A percentile compares a stretch with the other conserved stretches of the same genome.
Evolutionary conservation across 2,888 invertebrate species (phyloP).

Genomic region (Crossocerus cetratus): DNA sequence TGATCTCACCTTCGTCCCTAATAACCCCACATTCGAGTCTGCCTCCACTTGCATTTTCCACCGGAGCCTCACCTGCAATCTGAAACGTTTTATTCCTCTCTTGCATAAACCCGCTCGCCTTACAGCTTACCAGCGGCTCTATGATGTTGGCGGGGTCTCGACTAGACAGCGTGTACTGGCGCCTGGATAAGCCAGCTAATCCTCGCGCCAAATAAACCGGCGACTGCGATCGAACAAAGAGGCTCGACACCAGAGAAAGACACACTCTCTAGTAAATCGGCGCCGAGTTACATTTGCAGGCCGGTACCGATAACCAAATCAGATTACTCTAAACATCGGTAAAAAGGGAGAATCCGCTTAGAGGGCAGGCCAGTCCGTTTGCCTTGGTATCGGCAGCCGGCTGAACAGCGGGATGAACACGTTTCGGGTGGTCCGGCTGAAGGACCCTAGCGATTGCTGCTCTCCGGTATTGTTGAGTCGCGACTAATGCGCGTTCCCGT

Average conservation of each 20-base stretch:
- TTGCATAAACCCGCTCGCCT: no score
- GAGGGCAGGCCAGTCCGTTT: not conserved
- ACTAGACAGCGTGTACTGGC: no score
- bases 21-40: no score
- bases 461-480: slow-evolving; percentile 49
- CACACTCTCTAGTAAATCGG: not conserved
- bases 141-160: no score
- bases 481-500: slow-evolving; percentile 43
- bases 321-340: not conserved
- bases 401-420: slow-evolving; percentile 11
- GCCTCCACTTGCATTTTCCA: no score
- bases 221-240: not conserved
- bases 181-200: not conserved
- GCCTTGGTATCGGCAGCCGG: no score
- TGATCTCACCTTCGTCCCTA: no score
- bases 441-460: slow-evolving; percentile 6
- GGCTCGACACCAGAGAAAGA: slow-evolving; percentile 2
- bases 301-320: not conserved
- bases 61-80: no score
- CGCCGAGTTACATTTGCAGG: not conserved
- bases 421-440: slow-evolving; percentile 21
- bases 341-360: not conserved
- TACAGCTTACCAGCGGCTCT: no score
- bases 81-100: no score
- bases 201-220: not conserved